These are phyloP conservation scores for Odontomyia ornata DNA, from an alignment of 2,888 invertebrate genomes.

Conservation along the genomic window DNA sequence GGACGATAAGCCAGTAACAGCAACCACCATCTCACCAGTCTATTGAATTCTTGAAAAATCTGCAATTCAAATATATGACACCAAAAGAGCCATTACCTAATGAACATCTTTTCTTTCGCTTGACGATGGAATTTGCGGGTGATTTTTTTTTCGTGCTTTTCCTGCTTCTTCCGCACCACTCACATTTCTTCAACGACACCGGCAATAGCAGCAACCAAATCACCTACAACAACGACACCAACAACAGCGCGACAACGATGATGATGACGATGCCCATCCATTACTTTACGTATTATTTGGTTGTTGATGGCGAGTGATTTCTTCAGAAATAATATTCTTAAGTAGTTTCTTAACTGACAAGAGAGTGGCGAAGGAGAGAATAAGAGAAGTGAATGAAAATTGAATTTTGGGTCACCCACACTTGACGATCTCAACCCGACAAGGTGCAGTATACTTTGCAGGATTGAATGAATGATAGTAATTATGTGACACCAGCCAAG, in stretches of 20 bases:
- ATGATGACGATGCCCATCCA: not conserved
- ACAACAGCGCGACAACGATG: not conserved
- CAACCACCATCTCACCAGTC: conserved; percentile 10
- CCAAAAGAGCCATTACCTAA: conserved; percentile 35
- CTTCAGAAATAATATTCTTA: conserved; percentile 30
- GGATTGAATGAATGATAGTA: too few relatives aligned
- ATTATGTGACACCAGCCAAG: too few relatives aligned
- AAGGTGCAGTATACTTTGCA: too few relatives aligned
- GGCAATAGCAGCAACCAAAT: too few relatives aligned
- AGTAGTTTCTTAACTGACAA: conserved; percentile 1
- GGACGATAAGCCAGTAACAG: too few relatives aligned
- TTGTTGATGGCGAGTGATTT: conserved; percentile 12
- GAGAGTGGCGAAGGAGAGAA: too few relatives aligned
- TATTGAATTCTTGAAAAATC: conserved; percentile 26
- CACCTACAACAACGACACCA: not conserved
- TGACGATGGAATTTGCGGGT: not conserved
- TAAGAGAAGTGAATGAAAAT: too few relatives aligned
- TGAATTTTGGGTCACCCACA: too few relatives aligned
- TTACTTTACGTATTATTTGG: not conserved
- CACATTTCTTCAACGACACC: not conserved
- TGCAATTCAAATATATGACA: conserved; percentile 37
- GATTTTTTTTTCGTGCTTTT: not conserved
- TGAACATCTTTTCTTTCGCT: conserved; percentile 25
- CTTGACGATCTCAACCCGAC: too few relatives aligned
- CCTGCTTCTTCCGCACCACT: not conserved